Base-by-base conservation (phyloP, 2,113 vertebrate genomes). In the Callaeas wilsoni region DNA sequence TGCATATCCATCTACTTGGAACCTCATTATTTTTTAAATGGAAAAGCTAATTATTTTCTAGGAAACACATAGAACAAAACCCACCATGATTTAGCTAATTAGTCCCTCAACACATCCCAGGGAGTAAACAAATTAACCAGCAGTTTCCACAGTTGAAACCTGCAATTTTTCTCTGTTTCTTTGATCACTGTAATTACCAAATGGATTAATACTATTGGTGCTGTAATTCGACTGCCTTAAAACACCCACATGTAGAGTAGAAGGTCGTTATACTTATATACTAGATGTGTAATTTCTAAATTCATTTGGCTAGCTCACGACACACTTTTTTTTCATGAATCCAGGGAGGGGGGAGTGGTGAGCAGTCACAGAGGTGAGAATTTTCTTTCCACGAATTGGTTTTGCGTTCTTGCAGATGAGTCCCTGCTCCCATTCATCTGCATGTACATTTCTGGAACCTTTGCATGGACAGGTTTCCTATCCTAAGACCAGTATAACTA, bases 121-220 rank as follows among this genome's bases (percentile, higher is more conserved):
- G 41, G 67, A 75, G 71, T 59, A 92, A 96, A 92, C 75, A 97
- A 94, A 94, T 89, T 84, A 95, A 71, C 32, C 42, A 78, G 23
- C 60, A 78, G 23, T 78, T 96, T 77, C 27, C 25, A 15, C 33
- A 15, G 52, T 23, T 86, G 68, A 95, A 96, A 91, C 56, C 47
- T 78, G 25, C 71, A 86, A 57, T 84, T 59, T 92, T 78, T 76
- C 75, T 53, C 37, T 44, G 10, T 86, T 89, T 93, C 68, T 91
- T 84, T 96, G 75, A 91, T 94, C 71, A 74, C 30, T 84, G 37
- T 70, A 88, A 96, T 91, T 95, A 90, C 42, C 55, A 88, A 60
- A 76, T 62, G 15, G 13, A 79, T 76, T 78, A 91, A 64, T 73
- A 46, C 3, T 67, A 37, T 47, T 69, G 62, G 11, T 92, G 67